phyloP scores from a whole-genome alignment of 2,888 invertebrate species.

The Acleris holmiana region DNA sequence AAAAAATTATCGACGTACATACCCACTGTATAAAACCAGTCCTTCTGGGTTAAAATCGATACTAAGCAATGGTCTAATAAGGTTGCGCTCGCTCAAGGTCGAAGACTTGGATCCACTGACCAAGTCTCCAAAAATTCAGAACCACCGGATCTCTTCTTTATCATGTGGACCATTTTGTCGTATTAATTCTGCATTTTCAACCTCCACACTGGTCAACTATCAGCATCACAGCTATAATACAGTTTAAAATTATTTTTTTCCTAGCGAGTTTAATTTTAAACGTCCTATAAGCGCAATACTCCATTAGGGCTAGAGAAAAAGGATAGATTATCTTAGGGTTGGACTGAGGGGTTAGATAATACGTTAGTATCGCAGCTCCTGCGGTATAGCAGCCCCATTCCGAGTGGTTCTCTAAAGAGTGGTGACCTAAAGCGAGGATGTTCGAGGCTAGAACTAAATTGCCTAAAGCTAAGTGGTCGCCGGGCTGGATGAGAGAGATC shows the following conservation, averaged over 20 bases:
- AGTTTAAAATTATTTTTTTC: slow-evolving; percentile 34
- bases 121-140: too few relatives aligned
- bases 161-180: background rate
- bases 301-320: slow-evolving; percentile 22
- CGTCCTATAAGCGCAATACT: slow-evolving; percentile 29
- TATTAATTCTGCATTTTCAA: background rate
- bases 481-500: slow-evolving; percentile 7
- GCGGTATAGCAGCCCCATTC: slow-evolving; percentile 36
- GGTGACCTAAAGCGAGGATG: slow-evolving; percentile 30
- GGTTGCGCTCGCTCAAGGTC: too few relatives aligned
- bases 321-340: slow-evolving; percentile 28
- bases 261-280: slow-evolving; percentile 29
- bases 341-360: slow-evolving; percentile 26
- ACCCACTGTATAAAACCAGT: too few relatives aligned
- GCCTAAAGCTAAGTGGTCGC: slow-evolving; percentile 18
- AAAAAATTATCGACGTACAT: too few relatives aligned
- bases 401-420: slow-evolving; percentile 19
- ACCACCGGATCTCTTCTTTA: too few relatives aligned
- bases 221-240: slow-evolving; percentile 32
- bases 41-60: too few relatives aligned
- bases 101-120: too few relatives aligned
- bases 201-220: slow-evolving; percentile 25
- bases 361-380: slow-evolving; percentile 29
- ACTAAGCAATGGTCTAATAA: too few relatives aligned
- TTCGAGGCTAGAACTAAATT: slow-evolving; percentile 31